Evolutionary conservation across 2,888 invertebrate genomes (phyloP), one percentile per base, ranked within the genome.

Genomic region (Hirtodrosophila trivittata): DNA sequence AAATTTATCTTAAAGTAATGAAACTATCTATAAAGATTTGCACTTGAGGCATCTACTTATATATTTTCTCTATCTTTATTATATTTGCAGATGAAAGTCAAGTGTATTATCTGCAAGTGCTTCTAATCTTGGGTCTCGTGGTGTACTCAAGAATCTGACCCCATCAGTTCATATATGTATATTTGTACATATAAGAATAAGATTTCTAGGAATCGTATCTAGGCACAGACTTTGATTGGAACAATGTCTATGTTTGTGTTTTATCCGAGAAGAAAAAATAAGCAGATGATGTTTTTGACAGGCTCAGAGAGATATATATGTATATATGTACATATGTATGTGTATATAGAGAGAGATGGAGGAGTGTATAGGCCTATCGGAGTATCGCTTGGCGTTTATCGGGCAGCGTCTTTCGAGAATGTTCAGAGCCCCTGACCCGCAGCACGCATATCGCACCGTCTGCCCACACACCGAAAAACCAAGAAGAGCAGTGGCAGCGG

Each of bases 341-440:
- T n/a, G n/a, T n/a, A n/a, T n/a, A n/a, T n/a, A n/a, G n/a, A n/a
- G n/a, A n/a, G n/a, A 9, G 49, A 28, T 26, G 47, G 18, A 21
- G n/a, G n/a, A 28, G 28, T 9, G 13, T 21, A 13, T 25, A 10
- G 30, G 41, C 18, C 43, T 41, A 51, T 39, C 62, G 60, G 26
- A 51, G 45, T 45, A 59, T 50, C 50, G 60, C 52, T 14, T 7
- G 14, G 1, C 14, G 35, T n/a, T 21, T 51, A 58, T 45, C 51
- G 46, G 47, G 35, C 16, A 37, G 18, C 21, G 13, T 10, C 39
- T 25, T 49, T 55, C 47, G 32, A 25, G 58, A 58, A 42, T 10
- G 9, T 49, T 42, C 38, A 37, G 18, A 21, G 62, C 43, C 60
- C 60, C 60, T 60, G 60, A 60, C 60, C 60, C 65, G 42, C 41